Conservation (phyloP, 2,888 invertebrate species). For the Seladonia tumulorum region DNA sequence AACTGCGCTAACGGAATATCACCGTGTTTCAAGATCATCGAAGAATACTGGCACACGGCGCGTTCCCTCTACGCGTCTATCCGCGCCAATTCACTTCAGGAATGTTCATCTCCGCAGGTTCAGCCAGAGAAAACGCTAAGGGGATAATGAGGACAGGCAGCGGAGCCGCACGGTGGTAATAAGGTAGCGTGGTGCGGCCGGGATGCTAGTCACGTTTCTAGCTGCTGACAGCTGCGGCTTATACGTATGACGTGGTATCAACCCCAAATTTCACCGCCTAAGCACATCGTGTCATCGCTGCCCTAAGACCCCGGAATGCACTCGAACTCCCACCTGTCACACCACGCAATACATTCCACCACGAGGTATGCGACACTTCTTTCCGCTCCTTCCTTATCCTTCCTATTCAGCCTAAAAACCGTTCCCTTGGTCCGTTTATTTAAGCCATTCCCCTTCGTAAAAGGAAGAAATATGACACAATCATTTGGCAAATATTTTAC, state of each 20-base stretch:
- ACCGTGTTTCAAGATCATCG: neutral
- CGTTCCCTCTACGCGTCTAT: constrained; percentile 5
- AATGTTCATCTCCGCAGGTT: constrained; percentile 67
- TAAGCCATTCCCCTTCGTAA: neutral
- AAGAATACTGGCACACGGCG: neutral
- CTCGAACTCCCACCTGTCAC: constrained; percentile 75
- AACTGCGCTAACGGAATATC: neutral
- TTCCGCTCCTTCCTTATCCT: constrained; percentile 21
- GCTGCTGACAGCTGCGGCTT: constrained; percentile 84
- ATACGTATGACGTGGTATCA: constrained; percentile 84
- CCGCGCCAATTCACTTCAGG: constrained; percentile 22
- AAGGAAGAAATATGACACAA: neutral
- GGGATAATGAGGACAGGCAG: constrained; percentile 80
- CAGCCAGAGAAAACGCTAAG: constrained; percentile 80
- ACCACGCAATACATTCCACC: constrained; percentile 42
- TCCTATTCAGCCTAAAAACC: neutral
- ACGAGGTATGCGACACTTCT: constrained; percentile 28
- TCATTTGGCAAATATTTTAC: neutral
- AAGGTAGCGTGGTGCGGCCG: constrained; percentile 80
- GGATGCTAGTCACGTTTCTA: constrained; percentile 84
- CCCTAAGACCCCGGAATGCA: constrained; percentile 82
- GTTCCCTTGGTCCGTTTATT: neutral
- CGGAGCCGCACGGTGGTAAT: constrained; percentile 80
- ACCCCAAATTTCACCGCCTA: constrained; percentile 82
- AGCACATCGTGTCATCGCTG: constrained; percentile 80